Base-by-base conservation (phyloP, 1,140 invertebrate species). In the Papilio helenus region DNA sequence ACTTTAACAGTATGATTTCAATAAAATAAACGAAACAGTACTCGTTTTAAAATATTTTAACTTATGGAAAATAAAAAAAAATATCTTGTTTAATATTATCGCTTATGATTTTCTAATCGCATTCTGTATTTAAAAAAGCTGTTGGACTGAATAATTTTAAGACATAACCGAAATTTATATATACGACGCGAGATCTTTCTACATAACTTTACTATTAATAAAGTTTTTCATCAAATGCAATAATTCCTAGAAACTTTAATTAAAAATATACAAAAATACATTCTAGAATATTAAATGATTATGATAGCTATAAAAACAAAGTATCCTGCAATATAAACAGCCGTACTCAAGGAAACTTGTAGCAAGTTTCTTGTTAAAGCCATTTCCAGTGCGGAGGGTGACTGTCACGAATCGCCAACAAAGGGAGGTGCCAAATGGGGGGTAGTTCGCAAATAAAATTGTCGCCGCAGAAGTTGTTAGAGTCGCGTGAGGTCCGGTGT, bases 361-460 rank as follows among this genome's bases (percentile, higher is more conserved):
- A 51, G 79, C 49, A 83, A 85, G 61, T 85, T 88, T 86, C 85
- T 85, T 84, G 79, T 81, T 87, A 76, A 81, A 79, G 81, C 72
- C 79, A 87, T 89, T 86, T 84, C 82, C 77, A 80, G 80, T 83
- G 82, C 55, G 80, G 79, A 73, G 80, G 81, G 79, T 82, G 84
- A 76, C 74, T 76, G 72, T 80, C 81, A 76, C 81, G 79, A 79
- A 79, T 84, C 46, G 49, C 65, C 83, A 83, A 91, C 90, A 91
- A 91, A 91, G 85, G 87, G 89, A 87, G 87, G 83, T 83, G 83
- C 87, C 84, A 84, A 82, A 82, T 84, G 81, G 85, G 84, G 86
- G 87, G 84, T 80, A 86, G 85, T 88, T 83, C 84, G 86, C 86
- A 90, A 92, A 89, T 91, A 90, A 91, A 89, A 90, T 85, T 85